Conservation (phyloP, 2,888 invertebrate species). For the Harpalus rufipes region DNA sequence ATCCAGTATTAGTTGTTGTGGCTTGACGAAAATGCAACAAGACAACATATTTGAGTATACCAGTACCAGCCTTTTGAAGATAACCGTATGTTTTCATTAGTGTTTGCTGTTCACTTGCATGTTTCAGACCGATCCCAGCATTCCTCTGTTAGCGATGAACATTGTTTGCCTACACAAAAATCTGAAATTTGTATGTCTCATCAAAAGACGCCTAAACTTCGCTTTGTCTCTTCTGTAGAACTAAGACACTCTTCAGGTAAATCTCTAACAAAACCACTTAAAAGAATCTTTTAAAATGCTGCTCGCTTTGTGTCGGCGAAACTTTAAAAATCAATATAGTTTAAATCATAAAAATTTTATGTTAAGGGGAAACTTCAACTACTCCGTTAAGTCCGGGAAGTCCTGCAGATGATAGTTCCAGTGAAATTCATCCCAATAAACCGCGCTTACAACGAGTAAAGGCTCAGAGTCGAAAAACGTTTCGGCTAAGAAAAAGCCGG, state of each 20-base stretch:
- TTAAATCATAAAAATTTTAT: conserved; percentile 32
- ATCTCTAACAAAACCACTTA: conserved; percentile 10
- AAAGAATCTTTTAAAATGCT: conserved; percentile 36
- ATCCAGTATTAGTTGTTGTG: conserved; percentile 29
- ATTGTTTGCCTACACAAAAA: conserved; percentile 75
- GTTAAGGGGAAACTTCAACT: conserved; percentile 85
- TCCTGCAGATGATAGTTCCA: conserved; percentile 84
- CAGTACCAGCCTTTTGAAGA: conserved; percentile 7
- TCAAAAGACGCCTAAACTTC: conserved; percentile 84
- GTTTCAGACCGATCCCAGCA: conserved; percentile 82
- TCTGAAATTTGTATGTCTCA: conserved; percentile 76
- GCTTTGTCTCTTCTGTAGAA: conserved; percentile 90
- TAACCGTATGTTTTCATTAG: conserved; percentile 39
- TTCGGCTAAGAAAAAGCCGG: conserved; percentile 90
- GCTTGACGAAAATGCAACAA: conserved; percentile 36
- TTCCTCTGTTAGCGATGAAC: conserved; percentile 80
- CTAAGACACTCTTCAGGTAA: conserved; percentile 88
- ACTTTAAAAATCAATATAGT: neutral
- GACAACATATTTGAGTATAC: conserved; percentile 2
- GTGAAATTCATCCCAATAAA: conserved; percentile 80
- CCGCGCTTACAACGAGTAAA: conserved; percentile 93
- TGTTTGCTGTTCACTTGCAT: conserved; percentile 74
- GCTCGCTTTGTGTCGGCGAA: conserved; percentile 45
- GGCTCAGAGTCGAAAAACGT: conserved; percentile 96
- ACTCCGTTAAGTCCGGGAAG: conserved; percentile 88